Evolutionary conservation across 2,113 vertebrate genomes (phyloP).

Genomic region (Pelvicachromis taeniatus): DNA sequence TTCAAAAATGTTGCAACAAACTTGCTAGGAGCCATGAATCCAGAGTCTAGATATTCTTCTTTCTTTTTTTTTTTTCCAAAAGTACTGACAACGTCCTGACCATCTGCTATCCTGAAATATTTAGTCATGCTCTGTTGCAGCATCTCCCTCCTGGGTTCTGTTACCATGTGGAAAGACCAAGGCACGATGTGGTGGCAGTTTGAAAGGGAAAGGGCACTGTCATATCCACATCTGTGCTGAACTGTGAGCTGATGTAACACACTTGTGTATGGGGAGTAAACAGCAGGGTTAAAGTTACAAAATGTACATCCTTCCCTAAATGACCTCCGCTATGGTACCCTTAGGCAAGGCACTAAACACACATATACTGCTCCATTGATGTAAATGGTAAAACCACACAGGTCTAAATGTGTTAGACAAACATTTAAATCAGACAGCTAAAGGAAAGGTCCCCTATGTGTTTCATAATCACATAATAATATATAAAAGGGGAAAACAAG

Average conservation of each 20-base stretch:
- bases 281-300: neutral
- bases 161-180: slow-evolving; percentile 22
- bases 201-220: slow-evolving; percentile 1
- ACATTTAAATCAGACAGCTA: neutral
- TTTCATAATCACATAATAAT: neutral
- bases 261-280: neutral
- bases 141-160: slow-evolving; percentile 28
- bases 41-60: neutral
- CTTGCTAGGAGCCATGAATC: neutral
- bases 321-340: neutral
- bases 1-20: neutral
- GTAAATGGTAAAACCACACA: neutral
- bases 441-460: neutral
- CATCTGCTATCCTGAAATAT: slow-evolving; percentile 61
- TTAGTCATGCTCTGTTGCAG: slow-evolving; percentile 42
- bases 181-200: slow-evolving; percentile 4
- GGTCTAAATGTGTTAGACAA: neutral
- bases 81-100: slow-evolving; percentile 29
- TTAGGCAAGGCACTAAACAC: neutral
- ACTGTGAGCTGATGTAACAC: neutral
- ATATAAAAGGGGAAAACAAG: neutral
- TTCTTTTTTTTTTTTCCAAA: slow-evolving; percentile 4
- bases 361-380: neutral
- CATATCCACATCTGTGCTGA: slow-evolving; percentile 7
- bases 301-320: neutral